phyloP scores from a whole-genome alignment of 2,113 vertebrate genomes.

The Nothocercus nigrocapillus region DNA sequence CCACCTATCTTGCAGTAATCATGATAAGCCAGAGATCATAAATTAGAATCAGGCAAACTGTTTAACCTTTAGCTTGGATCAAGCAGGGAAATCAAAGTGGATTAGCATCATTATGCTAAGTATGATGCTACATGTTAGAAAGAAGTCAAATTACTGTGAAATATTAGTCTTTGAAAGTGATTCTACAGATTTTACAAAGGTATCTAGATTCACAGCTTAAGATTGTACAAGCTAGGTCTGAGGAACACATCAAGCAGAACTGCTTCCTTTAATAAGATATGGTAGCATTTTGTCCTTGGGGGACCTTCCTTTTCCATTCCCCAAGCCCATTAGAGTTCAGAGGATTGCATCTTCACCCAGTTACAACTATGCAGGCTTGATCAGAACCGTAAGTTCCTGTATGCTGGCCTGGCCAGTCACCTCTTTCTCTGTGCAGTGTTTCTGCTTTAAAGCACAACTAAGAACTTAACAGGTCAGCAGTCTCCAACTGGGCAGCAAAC shows the following conservation, averaged over 20 bases:
- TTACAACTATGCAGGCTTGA: background rate
- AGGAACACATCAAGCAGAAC: background rate
- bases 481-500: background rate
- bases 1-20: background rate
- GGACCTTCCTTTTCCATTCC: background rate
- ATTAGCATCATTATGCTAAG: background rate
- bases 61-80: background rate
- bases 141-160: background rate
- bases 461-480: background rate
- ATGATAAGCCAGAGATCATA: background rate
- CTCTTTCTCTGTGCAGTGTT: background rate
- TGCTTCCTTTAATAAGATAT: conserved; percentile 31
- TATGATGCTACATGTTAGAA: background rate
- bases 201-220: background rate
- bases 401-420: background rate
- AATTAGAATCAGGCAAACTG: background rate
- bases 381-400: background rate
- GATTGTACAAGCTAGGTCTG: background rate
- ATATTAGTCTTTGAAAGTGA: background rate
- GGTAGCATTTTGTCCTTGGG: background rate
- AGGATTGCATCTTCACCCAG: background rate
- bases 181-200: background rate
- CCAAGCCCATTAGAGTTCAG: background rate
- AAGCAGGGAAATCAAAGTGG: background rate
- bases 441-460: background rate